Evolutionary conservation across 2,113 vertebrate genomes (phyloP), one percentile per base, ranked within the genome.

Genomic region (Hiodon tergisus): DNA sequence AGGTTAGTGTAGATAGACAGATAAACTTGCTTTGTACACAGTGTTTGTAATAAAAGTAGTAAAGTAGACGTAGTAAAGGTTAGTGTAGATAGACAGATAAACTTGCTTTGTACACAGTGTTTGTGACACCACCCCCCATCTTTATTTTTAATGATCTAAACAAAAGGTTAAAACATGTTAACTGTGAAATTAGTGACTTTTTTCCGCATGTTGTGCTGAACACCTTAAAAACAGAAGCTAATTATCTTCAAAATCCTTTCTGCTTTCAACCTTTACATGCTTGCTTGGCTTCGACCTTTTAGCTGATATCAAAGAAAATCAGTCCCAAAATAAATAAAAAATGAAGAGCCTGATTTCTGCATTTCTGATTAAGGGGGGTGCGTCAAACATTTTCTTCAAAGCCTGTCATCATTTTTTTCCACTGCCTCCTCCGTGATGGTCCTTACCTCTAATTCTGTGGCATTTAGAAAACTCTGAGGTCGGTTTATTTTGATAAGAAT

Each of bases 371-470:
- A 74, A 78, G 69, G 61, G 50, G 31, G 73, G 68, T 54, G 74
- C 77, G 79, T 74, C 68, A 78, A 84, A 76, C 62, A 68, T 81
- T 74, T 54, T 76, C 76, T 72, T 84, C 81, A 79, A 75, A 81
- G 82, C 63, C 13, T 16, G 14, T 73, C 66, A 71, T 60, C 75
- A 16, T 63, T 73, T 70, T 69, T 74, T 14, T 55, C 48, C 65
- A 53, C 17, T 59, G 31, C 31, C 31, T 2, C 78, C 63, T 74
- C 69, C 74, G 76, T 82, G 78, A 84, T 77, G 76, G 71, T 78
- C 76, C 74, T 76, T 75, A 76, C 74, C 74, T 75, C 76, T 78
- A 76, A 79, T 79, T 79, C 74, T 57, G 60, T 78, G 67, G 67
- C 76, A 77, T 81, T 82, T 74, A 53, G 51, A 65, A 74, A 81